Percentiles rank a stretch among this genome's conserved stretches.
Evolutionary conservation across 2,113 vertebrate species (phyloP).

Genomic region (Nanorana parkeri): DNA sequence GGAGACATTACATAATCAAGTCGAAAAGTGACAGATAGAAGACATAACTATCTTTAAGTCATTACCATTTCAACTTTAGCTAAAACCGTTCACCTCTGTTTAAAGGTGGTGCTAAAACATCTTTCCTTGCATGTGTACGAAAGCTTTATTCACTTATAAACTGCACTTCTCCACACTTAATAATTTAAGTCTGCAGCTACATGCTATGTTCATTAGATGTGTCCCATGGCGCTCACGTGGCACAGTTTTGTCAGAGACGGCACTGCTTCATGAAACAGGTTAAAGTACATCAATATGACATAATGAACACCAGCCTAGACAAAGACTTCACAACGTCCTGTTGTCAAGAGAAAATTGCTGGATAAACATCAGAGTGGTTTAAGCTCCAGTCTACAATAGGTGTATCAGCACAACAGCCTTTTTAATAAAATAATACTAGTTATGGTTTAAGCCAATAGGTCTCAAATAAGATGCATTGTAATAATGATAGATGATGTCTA

Average conservation of each 20-base stretch:
- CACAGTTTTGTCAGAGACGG: constrained; percentile 23
- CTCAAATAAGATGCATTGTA: not conserved
- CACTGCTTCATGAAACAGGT: constrained; percentile 12
- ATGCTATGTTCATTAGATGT: constrained; percentile 14
- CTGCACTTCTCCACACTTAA: not conserved
- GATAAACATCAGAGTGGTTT: constrained; percentile 22
- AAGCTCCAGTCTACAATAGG: not conserved
- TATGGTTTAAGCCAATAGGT: constrained; percentile 3
- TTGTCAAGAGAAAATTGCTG: constrained; percentile 5
- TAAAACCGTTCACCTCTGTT: not conserved
- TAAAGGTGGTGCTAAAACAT: not conserved
- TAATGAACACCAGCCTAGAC: constrained; percentile 23
- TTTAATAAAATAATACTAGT: not conserved
- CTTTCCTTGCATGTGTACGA: not conserved
- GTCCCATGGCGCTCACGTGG: constrained; percentile 1
- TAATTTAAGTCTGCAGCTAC: constrained; percentile 22
- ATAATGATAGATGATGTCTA: not conserved
- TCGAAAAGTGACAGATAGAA: too few relatives aligned
- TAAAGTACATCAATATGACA: constrained; percentile 39
- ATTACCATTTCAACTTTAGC: not conserved
- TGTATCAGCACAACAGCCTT: not conserved
- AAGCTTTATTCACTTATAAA: not conserved
- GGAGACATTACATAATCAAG: too few relatives aligned
- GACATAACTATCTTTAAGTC: not conserved
- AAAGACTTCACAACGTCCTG: constrained; percentile 7